phyloP scores from a whole-genome alignment of 2,797 vertebrate species.

The Gallirallus australis region DNA sequence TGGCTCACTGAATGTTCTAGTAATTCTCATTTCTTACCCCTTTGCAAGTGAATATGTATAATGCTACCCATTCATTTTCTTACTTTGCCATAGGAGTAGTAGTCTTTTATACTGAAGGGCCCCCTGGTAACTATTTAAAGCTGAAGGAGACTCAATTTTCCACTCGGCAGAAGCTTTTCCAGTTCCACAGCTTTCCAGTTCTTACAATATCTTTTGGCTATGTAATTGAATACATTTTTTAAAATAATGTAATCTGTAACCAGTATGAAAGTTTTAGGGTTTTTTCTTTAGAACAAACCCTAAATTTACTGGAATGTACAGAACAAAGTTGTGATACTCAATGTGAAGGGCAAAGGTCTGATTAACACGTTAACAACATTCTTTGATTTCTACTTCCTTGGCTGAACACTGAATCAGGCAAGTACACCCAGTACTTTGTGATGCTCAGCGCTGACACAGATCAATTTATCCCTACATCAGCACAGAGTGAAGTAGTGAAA shows the following conservation, averaged over 20 bases:
- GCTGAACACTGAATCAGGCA: slow-evolving; percentile 21
- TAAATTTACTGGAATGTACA: neutral
- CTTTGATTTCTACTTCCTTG: slow-evolving; percentile 59
- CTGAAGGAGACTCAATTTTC: neutral
- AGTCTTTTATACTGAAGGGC: neutral
- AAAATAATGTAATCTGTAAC: neutral
- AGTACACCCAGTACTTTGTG: neutral
- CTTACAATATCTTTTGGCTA: neutral
- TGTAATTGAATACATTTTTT: neutral
- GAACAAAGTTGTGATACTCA: slow-evolving; percentile 13
- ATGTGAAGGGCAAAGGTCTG: neutral
- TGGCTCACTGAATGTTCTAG: neutral
- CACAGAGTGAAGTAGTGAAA: neutral
- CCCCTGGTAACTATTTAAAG: neutral
- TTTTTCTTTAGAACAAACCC: neutral
- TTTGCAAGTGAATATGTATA: neutral
- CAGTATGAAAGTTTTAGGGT: neutral
- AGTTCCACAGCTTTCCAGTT: neutral
- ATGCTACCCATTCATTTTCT: neutral
- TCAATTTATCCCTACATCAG: neutral
- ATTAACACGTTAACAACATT: slow-evolving; percentile 55
- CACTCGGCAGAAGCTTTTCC: neutral
- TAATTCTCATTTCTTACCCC: neutral
- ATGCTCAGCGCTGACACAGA: neutral
- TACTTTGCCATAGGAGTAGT: neutral